Conservation (phyloP, 2,888 invertebrate genomes). For the Noctua janthina region DNA sequence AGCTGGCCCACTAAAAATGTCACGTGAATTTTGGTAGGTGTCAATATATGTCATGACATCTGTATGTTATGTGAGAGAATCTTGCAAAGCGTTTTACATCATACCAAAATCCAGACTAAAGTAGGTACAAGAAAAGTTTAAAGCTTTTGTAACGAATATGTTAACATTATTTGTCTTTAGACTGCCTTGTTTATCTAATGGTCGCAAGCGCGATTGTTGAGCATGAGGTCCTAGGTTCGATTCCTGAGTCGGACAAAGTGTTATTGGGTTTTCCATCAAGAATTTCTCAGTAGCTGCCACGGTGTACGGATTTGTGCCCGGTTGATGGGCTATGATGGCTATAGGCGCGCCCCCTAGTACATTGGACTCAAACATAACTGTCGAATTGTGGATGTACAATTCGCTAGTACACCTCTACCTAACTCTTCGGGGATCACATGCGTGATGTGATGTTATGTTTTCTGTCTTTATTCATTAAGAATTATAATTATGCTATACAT, state of each 20-base stretch:
- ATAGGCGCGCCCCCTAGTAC: background rate
- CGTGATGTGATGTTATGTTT: background rate
- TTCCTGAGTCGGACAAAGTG: too few species aligned
- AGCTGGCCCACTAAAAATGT: background rate
- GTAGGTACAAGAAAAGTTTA: background rate
- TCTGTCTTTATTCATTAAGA: background rate
- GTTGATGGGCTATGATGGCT: background rate
- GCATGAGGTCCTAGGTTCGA: too few species aligned
- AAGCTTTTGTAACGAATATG: background rate
- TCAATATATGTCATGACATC: background rate
- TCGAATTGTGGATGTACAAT: too few species aligned
- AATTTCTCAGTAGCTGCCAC: too few species aligned
- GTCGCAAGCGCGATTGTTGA: too few species aligned
- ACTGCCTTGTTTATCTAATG: too few species aligned
- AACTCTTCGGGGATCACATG: background rate
- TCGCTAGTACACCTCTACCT: background rate
- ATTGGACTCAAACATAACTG: background rate
- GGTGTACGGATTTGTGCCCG: background rate
- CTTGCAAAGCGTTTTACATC: background rate
- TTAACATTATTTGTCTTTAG: too few species aligned
- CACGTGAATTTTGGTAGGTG: background rate
- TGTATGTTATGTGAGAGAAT: background rate
- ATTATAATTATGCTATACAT: background rate
- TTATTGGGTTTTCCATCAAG: too few species aligned
- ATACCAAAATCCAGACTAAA: background rate